Evolutionary conservation across 2,797 vertebrate species (phyloP), one percentile per base, ranked within the genome.

Genomic region (Ctenopoma multispine): DNA sequence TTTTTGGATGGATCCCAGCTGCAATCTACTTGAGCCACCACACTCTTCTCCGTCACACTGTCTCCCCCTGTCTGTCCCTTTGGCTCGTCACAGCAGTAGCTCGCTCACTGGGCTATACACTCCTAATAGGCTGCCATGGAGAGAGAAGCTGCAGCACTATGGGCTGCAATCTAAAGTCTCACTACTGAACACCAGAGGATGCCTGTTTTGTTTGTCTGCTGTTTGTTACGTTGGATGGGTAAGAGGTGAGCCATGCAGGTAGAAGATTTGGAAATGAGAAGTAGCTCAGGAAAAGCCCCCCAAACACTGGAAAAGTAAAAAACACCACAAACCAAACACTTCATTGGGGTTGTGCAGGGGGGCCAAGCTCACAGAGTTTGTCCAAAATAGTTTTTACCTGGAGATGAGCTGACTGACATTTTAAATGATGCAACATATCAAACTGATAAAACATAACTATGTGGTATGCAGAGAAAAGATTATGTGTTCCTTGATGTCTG

Each of bases 11-110:
- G 77, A 77, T 86, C 82, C 85, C 82, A 91, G 89, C 81, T 73
- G 57, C 80, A 85, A 77, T 87, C 78, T 80, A 43, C 65, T 77
- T 27, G 56, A 75, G 84, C 78, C 69, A 27, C 77, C 80, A 70
- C 78, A 55, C 74, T 85, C 81, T 89, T 87, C 88, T 84, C 87
- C 81, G 86, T 92, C 89, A 85, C 88, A 89, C 87, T 89, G 87
- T 88, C 91, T 91, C 90, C 90, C 90, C 84, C 90, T 90, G 89
- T 89, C 90, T 89, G 86, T 90, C 87, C 87, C 84, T 82, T 61
- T 71, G 84, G 87, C 82, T 87, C 81, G 89, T 90, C 91, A 90
- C 91, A 92, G 90, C 89, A 75, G 86, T 63, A 61, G 85, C 75
- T 79, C 43, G 78, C 79, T 87, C 85, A 57, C 81, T 49, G 51